A percentile compares a stretch with the other conserved stretches of the same genome.
Evolutionary conservation across 2,888 invertebrate species (phyloP).

Genomic region (Trachelus troglodyta): DNA sequence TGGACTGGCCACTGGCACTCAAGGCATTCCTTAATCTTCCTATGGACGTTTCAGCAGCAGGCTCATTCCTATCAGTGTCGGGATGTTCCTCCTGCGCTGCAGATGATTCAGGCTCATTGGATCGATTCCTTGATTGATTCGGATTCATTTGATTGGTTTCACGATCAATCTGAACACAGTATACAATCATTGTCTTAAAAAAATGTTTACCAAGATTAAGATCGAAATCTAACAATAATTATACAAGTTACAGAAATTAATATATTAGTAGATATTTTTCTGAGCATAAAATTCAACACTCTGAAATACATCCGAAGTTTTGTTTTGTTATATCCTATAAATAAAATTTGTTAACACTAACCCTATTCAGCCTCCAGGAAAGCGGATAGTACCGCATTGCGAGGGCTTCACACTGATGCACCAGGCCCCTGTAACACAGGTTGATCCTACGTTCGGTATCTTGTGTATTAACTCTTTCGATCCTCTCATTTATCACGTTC

Average conservation of each 20-base stretch:
- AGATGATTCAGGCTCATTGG: slow-evolving; percentile 3
- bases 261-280: not conserved
- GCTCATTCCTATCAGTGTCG: slow-evolving; percentile 8
- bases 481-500: slow-evolving; percentile 22
- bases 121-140: slow-evolving; percentile 19
- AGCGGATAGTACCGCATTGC: slow-evolving; percentile 68
- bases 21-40: slow-evolving; percentile 37
- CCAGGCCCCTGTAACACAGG: slow-evolving; percentile 67
- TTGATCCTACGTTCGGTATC: slow-evolving; percentile 65
- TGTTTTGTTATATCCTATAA: slow-evolving; percentile 5
- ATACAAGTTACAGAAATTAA: not conserved
- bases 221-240: not conserved
- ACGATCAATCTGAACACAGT: slow-evolving; percentile 71
- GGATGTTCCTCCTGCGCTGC: not conserved
- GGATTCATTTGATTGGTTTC: slow-evolving; percentile 77
- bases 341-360: slow-evolving; percentile 39
- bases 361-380: slow-evolving; percentile 66
- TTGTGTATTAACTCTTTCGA: slow-evolving; percentile 21
- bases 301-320: slow-evolving; percentile 8
- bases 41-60: slow-evolving; percentile 29
- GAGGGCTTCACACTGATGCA: slow-evolving; percentile 68
- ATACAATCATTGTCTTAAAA: not conserved
- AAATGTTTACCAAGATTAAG: not conserved
- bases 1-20: slow-evolving; percentile 33
- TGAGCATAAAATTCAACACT: not conserved